phyloP scores from a whole-genome alignment of 2,113 vertebrate species.

The Ptilorrhoa leucosticta region DNA sequence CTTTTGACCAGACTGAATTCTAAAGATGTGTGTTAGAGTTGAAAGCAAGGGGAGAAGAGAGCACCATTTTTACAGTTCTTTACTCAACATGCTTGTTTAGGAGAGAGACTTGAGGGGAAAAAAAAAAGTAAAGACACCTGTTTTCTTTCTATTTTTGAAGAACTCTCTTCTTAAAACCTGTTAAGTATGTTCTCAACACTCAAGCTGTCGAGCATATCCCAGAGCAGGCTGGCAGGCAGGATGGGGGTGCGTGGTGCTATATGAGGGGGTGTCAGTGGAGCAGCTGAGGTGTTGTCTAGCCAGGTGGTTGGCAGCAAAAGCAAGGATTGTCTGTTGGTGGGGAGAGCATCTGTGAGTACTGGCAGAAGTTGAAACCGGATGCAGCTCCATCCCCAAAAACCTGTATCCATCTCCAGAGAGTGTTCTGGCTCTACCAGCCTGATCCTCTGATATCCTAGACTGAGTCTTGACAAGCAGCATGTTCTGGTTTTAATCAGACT shows the following conservation, averaged over 20 bases:
- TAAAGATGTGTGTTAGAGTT: background rate
- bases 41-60: background rate
- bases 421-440: background rate
- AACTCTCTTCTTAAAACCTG: background rate
- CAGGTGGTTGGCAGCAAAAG: background rate
- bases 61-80: background rate
- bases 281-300: background rate
- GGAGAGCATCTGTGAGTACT: background rate
- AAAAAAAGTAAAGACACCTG: background rate
- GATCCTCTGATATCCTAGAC: background rate
- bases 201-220: background rate
- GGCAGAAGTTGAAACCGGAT: background rate
- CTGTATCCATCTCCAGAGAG: background rate
- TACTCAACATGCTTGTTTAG: background rate
- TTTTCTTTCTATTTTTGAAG: background rate
- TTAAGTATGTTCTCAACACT: background rate
- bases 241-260: accelerated
- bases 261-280: background rate
- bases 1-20: background rate
- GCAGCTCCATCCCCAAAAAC: background rate
- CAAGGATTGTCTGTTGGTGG: background rate
- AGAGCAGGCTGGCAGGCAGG: background rate
- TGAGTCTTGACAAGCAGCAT: background rate
- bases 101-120: background rate
- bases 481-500: background rate